Evolutionary conservation across 2,113 vertebrate genomes (phyloP).

Genomic region (Leptocoma aspasia): DNA sequence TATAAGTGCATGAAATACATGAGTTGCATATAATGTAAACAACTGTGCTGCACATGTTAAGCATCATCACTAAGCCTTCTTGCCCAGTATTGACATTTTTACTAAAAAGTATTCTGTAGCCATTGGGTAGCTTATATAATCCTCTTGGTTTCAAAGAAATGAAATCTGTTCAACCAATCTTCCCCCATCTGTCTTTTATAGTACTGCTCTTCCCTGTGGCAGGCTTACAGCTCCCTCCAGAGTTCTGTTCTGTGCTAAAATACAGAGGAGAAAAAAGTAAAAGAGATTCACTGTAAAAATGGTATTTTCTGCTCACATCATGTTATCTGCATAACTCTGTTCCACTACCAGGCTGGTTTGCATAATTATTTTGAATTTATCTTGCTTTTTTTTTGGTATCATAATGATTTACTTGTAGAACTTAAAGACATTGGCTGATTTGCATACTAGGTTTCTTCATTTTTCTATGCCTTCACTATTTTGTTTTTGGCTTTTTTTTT

Average conservation of each 20-base stretch:
- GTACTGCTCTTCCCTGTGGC: background rate
- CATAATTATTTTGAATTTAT: background rate
- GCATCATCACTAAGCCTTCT: background rate
- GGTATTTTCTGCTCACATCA: background rate
- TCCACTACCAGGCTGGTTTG: background rate
- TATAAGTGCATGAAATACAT: background rate
- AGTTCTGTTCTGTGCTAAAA: slow-evolving; percentile 6
- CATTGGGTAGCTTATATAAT: background rate
- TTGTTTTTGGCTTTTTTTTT: background rate
- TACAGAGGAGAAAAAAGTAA: background rate
- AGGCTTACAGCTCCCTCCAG: slow-evolving; percentile 48
- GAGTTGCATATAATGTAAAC: background rate
- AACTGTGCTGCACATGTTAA: background rate
- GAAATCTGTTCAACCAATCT: background rate
- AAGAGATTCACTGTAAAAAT: background rate
- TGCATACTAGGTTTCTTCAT: background rate
- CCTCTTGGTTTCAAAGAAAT: slow-evolving; percentile 23
- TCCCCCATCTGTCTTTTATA: background rate
- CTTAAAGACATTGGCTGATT: background rate
- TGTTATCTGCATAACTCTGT: background rate
- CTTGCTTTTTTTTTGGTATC: background rate
- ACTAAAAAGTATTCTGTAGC: background rate
- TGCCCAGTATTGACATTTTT: background rate
- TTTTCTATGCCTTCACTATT: background rate
- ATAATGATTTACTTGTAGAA: background rate